Evolutionary conservation across 2,888 invertebrate genomes (phyloP), one percentile per base, ranked within the genome.

Genomic region (Acronicta alni): DNA sequence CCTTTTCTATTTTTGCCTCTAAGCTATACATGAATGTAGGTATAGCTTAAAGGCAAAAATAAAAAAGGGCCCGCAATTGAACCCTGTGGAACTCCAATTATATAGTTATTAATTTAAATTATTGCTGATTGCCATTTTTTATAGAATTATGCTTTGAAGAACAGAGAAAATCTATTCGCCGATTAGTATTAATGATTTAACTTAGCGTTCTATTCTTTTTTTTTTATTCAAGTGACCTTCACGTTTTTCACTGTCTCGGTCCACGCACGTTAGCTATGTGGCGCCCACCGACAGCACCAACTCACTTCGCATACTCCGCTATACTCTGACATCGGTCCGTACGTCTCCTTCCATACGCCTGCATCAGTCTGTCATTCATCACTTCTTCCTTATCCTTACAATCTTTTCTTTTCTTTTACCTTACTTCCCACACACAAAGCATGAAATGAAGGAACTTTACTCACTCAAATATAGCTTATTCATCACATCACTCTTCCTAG

Each of bases 231-330:
- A 57, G 49, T 49, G 82, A 53, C 86, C 84, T 86, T 84, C 77
- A 54, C 60, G 64, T 75, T 77, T 83, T 84, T 86, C 86, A 85
- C 80, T 86, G 84, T 75, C 84, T 83, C 78, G 81, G 75, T 56
- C 55, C 73, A 15, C 35, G 35, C 35, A 14, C n/a, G n/a, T 35
- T n/a, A 15, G 58, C 61, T 72, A 74, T 54, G 45, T 67, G 66
- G 60, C 70, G 70, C 68, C 67, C 60, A 67, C 30, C 6, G n/a
- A n/a, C 35, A 6, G 35, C n/a, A 35, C 57, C 51, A 47, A 30
- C 44, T 9, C 51, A 61, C 56, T 46, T 44, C 17, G 38, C 39
- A 51, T 57, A 37, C 41, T 9, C 17, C 46, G 14, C 41, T 43
- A 37, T 39, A 42, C 45, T 41, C 38, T n/a, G n/a, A n/a, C 41